Base-by-base conservation (phyloP, 2,113 vertebrate species). In the Tragelaphus buxtoni region DNA sequence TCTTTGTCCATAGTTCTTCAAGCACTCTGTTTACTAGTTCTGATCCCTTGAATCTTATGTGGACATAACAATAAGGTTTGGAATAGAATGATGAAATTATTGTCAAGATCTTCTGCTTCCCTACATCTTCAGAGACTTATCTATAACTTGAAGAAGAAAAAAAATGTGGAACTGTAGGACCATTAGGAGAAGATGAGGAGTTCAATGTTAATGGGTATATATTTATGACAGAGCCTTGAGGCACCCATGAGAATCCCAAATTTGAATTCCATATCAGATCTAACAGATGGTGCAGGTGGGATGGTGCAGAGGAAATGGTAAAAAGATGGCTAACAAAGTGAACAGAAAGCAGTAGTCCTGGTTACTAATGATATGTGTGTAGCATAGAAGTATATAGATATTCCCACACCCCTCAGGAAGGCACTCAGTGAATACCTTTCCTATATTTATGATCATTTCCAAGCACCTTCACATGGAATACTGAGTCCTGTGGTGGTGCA, bases 401-500 rank as follows among this genome's bases (percentile, higher is more conserved):
- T 42, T 20, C 30, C n/a, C 30, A 26, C 7, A 3, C 2, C 74
- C 28, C 26, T 77, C 28, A 65, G 51, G 12, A 88, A 49, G 18
- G 14, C 6, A n/a, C 12, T n/a, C 20, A 51, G 0, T 69, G 9
- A 49, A n/a, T 53, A 26, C 32, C 1, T 9, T 55, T 45, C 42
- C 7, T 45, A 5, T 18, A 20, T 13, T 47, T 35, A 2, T 17
- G 13, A 90, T 9, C 32, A 49, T 42, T 63, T 28, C 18, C 58
- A 8, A 77, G 14, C 10, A n/a, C 7, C 47, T 88, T 4, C 10
- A 61, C 26, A 14, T 9, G 3, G 42, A 86, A 55, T 9, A 53
- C n/a, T 14, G 39, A 91, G 55, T 5, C 51, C 9, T 42, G 7
- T 2, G 0, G 0, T 26, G 8, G 18, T 32, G 0, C 0, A 22